Evolutionary conservation across 37 sponge, comb jelly and placozoan genomes (phyloP), one percentile per base, ranked within the genome.

Genomic region (Chondrilla cf. caribensis): DNA sequence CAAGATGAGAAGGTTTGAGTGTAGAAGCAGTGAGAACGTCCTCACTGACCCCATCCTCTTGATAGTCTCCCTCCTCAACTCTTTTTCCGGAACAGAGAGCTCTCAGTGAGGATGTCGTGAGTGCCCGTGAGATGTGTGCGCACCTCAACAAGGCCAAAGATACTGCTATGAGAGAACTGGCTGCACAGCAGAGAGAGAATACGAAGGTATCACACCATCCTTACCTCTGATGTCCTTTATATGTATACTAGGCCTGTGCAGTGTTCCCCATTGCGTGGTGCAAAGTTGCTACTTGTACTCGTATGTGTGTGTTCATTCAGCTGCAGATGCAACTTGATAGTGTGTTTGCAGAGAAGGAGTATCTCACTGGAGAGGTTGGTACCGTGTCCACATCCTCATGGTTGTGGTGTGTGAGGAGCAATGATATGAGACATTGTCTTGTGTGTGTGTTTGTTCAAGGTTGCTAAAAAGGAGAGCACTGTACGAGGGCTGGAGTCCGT

Each of bases 1-100:
- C 87, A 89, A 22, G 93, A 93, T 26, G 97, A 94, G 75, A 97
- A 97, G 90, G 92, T 89, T 24, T 39, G 43, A 24, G n/a, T 1
- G 14, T 25, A 43, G 11, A 73, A 73, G 18, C 42, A 37, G n/a
- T n/a, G n/a, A n/a, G n/a, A n/a, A 38, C 3, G 41, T 24, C 44
- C 21, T 73, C 7, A 9, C 21, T 39, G 21, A 22, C 76, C 40
- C 24, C 44, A 37, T 31, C 9, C 40, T 70, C 38, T 70, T 36
- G 9, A 37, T 36, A 7, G 19, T 29, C 9, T 70, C 39, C 40
- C 37, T 70, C 25, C 9, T n/a, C n/a, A n/a, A n/a, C n/a, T n/a
- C n/a, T 26, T 1, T 57, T 31, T 29, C 25, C 22, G 54, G 33
- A n/a, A n/a, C 60, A 93, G 90, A 82, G 83, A 58, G 88, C 93